phyloP scores from a whole-genome alignment of 2,888 invertebrate genomes.

The Diloba caeruleocephala region DNA sequence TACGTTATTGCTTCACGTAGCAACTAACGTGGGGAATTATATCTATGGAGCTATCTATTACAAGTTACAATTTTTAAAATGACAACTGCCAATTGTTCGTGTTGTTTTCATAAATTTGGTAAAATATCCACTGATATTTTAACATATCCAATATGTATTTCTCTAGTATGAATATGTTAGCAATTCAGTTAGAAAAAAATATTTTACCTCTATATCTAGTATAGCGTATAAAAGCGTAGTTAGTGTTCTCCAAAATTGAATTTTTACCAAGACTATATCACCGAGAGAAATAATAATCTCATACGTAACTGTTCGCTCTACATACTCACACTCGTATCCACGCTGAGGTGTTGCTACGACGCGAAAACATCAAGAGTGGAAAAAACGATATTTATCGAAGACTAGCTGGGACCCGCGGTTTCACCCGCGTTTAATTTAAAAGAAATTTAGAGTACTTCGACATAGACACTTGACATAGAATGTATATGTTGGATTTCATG shows the following conservation, averaged over 20 bases:
- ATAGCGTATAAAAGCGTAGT: background rate
- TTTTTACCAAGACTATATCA: conserved; percentile 17
- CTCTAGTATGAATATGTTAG: background rate
- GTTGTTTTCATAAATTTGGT: background rate
- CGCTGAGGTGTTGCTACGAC: conserved; percentile 29
- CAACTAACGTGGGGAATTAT: conserved; percentile 32
- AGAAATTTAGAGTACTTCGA: too few species aligned
- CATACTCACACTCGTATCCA: conserved; percentile 9
- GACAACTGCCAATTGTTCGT: conserved; percentile 15
- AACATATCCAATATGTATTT: background rate
- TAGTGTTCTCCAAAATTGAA: conserved; percentile 29
- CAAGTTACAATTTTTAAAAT: conserved; percentile 21
- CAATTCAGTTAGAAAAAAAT: too few species aligned
- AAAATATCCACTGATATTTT: background rate
- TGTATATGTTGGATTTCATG: too few species aligned
- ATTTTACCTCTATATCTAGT: conserved; percentile 1
- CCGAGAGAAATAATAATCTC: conserved; percentile 26
- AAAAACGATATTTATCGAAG: too few species aligned
- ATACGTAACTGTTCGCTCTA: conserved; percentile 27
- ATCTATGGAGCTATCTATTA: conserved; percentile 20
- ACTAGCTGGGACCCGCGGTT: too few species aligned
- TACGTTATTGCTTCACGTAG: conserved; percentile 41
- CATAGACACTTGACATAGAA: too few species aligned
- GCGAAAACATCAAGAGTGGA: conserved; percentile 19
- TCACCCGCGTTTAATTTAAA: too few species aligned